Conservation (phyloP, 2,888 invertebrate species). For the Patella pellucida region DNA sequence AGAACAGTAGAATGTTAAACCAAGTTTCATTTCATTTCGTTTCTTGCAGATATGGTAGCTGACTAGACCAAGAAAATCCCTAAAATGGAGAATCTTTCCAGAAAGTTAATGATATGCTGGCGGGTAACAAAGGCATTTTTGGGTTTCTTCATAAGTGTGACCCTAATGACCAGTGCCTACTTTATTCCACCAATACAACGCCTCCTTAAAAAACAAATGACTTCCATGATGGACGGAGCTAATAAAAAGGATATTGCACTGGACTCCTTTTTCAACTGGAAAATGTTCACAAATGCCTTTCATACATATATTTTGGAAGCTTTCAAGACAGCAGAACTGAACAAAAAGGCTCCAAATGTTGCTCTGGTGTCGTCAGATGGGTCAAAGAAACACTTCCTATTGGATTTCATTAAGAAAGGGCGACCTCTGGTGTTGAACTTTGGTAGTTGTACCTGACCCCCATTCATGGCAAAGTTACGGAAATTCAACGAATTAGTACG, state of each 20-base stretch:
- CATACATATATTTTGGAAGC: slow-evolving; percentile 24
- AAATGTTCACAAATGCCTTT: slow-evolving; percentile 20
- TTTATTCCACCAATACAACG: no score
- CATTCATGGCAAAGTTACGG: slow-evolving; percentile 59
- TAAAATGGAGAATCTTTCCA: no score
- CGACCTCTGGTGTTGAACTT: slow-evolving; percentile 62
- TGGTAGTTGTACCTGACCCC: slow-evolving; percentile 66
- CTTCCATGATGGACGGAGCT: no score
- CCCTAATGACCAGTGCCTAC: no score
- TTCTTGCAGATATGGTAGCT: no score
- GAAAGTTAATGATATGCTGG: no score
- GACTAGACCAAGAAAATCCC: no score
- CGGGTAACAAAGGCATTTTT: no score
- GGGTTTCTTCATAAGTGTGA: no score
- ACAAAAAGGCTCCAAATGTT: slow-evolving; percentile 40
- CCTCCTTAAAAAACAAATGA: no score
- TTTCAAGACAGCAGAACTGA: slow-evolving; percentile 25
- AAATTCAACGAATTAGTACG: slow-evolving; percentile 49
- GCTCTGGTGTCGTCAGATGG: slow-evolving; percentile 31
- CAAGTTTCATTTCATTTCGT: no score
- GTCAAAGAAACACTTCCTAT: slow-evolving; percentile 18
- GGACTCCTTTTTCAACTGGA: slow-evolving; percentile 19
- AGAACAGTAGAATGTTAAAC: no score
- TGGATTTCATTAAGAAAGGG: slow-evolving; percentile 41
- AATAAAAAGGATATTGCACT: not conserved